Base-by-base conservation (phyloP, 2,113 vertebrate genomes). In the Erythrolamprus reginae region DNA sequence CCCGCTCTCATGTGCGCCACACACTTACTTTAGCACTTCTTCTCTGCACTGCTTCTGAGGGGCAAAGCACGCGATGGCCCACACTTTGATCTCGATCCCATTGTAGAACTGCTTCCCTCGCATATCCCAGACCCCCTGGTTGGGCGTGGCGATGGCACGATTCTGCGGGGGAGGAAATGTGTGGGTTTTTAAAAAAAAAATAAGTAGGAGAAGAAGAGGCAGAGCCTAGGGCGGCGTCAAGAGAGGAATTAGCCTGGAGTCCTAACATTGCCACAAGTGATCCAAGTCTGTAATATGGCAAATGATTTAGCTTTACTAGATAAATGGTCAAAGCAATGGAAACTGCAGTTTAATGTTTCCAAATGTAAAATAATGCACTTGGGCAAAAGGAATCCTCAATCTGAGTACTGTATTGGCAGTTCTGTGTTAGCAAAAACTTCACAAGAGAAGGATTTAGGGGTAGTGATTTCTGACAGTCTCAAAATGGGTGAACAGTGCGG, bases 81-180 rank as follows among this genome's bases (percentile, higher is more conserved):
- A 99, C 92, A 99, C 99, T 97, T 99, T 99, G 97, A 99, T 99
- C 97, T 99, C 99, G 48, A 99, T 99, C 93, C 99, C 99, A 61
- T 99, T 99, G 97, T 99, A 99, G 97, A 99, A 99, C 97, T 99
- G 99, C 94, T 99, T 99, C 90, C 99, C 99, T 89, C 99, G 96
- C 99, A 99, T 99, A 96, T 99, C 99, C 99, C 99, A 99, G 94
- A 99, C 99, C 87, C 99, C 99, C 93, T 99, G 99, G 97, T 99
- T 99, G 94, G 99, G 99, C 26, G 99, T 99, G 84, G 99, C 99
- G 87, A 99, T 99, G 94, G 99, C 99, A 90, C 99, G 98, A 94
- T 99, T 99, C 99, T 99, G 97, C 93, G 90, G 94, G 93, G 91
- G 95, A n/a, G 52, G 95, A 77, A 95, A 92, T 7, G 45, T 10